Base-by-base conservation (phyloP, 2,113 vertebrate species). In the Rhadina sibilatrix region DNA sequence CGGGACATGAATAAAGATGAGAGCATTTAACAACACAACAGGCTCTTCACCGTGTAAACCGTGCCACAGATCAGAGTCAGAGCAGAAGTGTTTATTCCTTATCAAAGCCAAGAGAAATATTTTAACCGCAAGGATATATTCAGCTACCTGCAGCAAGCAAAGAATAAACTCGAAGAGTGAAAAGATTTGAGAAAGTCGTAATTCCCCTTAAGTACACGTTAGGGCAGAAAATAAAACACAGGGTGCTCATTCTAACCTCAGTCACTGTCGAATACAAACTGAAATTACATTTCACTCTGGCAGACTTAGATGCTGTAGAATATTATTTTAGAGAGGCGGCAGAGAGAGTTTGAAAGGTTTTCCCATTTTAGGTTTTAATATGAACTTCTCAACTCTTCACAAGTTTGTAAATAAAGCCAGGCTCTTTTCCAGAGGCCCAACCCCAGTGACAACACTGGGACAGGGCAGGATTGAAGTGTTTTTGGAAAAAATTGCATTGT, bases 1-100 rank as follows among this genome's bases (percentile, higher is more conserved):
- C 44, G 7, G 76, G 40, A 35, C 52, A 64, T 87, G 84, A 94
- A 93, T 90, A 94, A 89, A 94, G 61, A 95, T 91, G 83, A 95
- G 87, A 68, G 40, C 47, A 14, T 76, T 95, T 82, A 96, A 84
- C 69, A 70, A 56, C 66, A 46, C 37, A 28, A 23, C 93, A 56
- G 84, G 28, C 60, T 92, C 75, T 30, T 64, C 44, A 30, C 37
- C n/a, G 0, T 10, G 44, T 70, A 86, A 92, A 83, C 54, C 3
- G 7, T 2, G 10, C 76, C 59, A 33, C 33, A 53, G 79, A 46
- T 50, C 66, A 88, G 71, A 83, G 75, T 44, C 25, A 30, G 79
- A 57, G 69, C 76, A 54, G 12, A 59, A 77, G 60, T 17, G 72
- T 60, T 80, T 66, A 25, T 56, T 66, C 50, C 61, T 30, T 9